Base-by-base conservation (phyloP, 1,140 invertebrate genomes). In the Doryteuthis pealeii region DNA sequence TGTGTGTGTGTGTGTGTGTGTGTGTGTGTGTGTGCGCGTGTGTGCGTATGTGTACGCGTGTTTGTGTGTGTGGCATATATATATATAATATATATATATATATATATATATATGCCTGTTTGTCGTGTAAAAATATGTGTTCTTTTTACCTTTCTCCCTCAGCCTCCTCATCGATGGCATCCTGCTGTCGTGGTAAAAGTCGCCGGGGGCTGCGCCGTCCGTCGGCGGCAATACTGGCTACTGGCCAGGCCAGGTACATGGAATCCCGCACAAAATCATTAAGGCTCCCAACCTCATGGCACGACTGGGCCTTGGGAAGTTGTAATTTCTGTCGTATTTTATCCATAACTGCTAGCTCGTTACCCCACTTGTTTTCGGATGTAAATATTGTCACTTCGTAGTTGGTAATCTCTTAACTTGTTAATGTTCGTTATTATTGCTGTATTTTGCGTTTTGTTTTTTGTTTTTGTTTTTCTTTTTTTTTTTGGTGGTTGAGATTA, bases 231-330 rank as follows among this genome's bases (percentile, higher is more conserved):
- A 81, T 78, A 43, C 80, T 81, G 5, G 80, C 77, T 1, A 71
- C 78, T 1, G 80, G 80, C 80, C 80, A 81, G 1, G 80, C 80
- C 1, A 81, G 73, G 58, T 81, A 81, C 15, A 81, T 71, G 0
- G 80, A 76, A 69, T 81, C 80, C 67, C 78, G 45, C 8, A 81
- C 72, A 18, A 81, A 79, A 14, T 74, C 72, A 35, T 79, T 77
- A 28, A 81, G 62, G 40, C 80, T 79, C 3, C 76, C 72, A 22
- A 75, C 76, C 40, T 81, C 80, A 32, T 79, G 78, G 28, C 73
- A 78, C 2, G 76, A 79, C 70, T 81, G 75, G 8, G 76, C 78
- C 49, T 79, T 79, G 28, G 79, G 79, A 8, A 80, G 49, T 58
- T 81, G 77, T 35, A 79, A 66, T 71, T 79, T 81, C 26, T 77